Base-by-base conservation (phyloP, 1,140 invertebrate genomes). In the Heliconius hermathena region DNA sequence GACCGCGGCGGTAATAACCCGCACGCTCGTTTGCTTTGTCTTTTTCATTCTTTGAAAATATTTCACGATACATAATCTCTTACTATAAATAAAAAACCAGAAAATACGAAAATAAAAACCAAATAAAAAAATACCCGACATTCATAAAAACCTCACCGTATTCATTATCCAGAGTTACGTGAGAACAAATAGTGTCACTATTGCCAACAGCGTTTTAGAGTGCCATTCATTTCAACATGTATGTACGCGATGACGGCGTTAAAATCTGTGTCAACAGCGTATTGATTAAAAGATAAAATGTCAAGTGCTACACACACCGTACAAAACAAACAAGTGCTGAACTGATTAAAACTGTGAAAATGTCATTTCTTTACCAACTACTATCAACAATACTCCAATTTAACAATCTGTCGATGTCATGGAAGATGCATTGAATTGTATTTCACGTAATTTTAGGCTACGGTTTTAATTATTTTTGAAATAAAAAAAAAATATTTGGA, bases 271-370 rank as follows among this genome's bases (percentile, higher is more conserved):
- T 74, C 73, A 79, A 79, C 74, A 73, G 66, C 52, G 78, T 70
- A 79, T 79, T 79, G 78, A 79, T 79, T 79, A 71, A 79, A 71
- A 75, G 78, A 75, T 79, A 79, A 79, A 70, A 79, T 75, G 46
- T 79, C 22, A 71, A 77, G 76, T 38, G 22, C 66, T 38, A 46
- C 36, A 49, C 26, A 16, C 26, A 66, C 26, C 26, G 60, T 29
- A 29, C 60, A 66, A 66, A 66, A 29, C 60, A 66, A 66, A 77
- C 66, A 54, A 76, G 38, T 18, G 6, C 70, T 72, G 70, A 77
- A 1, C 70, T 72, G 70, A 77, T 77, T 77, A 72, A 72, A 72
- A 38, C n/a, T 38, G 13, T 38, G 36, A 72, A 72, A 72, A 72
- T 8, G 18, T 38, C 36, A 41, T 72, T 36, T 72, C 20, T 38